phyloP scores from a whole-genome alignment of 2,797 vertebrate genomes.

The Catharus ustulatus region DNA sequence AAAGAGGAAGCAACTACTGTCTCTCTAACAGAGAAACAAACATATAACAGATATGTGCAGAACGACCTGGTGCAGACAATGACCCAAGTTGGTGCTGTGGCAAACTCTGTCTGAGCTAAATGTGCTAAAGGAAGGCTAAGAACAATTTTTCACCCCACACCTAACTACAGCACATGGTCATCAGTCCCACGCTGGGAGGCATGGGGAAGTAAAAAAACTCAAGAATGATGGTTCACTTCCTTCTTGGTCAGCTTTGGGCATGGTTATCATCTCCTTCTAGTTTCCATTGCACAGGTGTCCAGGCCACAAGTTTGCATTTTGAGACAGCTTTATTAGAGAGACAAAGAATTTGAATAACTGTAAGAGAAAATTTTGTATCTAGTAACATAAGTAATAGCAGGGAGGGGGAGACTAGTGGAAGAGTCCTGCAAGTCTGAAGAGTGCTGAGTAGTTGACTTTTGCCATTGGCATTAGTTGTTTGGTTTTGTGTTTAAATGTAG shows the following conservation, averaged over 20 bases:
- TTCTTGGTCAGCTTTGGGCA: neutral
- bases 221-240: conserved; percentile 9
- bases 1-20: neutral
- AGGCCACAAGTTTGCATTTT: neutral
- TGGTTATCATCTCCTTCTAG: neutral
- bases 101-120: neutral
- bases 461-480: neutral
- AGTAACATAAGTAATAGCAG: neutral
- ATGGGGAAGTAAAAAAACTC: neutral
- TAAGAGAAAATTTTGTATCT: neutral
- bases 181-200: neutral
- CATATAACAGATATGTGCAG: accelerated
- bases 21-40: neutral
- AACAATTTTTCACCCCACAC: neutral
- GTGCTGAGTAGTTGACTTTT: neutral
- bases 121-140: neutral
- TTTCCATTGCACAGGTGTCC: conserved; percentile 42
- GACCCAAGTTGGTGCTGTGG: neutral
- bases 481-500: neutral
- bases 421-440: neutral
- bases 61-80: neutral
- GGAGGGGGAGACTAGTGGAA: neutral
- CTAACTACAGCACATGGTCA: neutral
- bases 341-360: conserved; percentile 31
- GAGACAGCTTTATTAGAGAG: neutral